Evolutionary conservation across 2,888 invertebrate genomes (phyloP), one percentile per base, ranked within the genome.

Genomic region (Neoitamus cyanurus): DNA sequence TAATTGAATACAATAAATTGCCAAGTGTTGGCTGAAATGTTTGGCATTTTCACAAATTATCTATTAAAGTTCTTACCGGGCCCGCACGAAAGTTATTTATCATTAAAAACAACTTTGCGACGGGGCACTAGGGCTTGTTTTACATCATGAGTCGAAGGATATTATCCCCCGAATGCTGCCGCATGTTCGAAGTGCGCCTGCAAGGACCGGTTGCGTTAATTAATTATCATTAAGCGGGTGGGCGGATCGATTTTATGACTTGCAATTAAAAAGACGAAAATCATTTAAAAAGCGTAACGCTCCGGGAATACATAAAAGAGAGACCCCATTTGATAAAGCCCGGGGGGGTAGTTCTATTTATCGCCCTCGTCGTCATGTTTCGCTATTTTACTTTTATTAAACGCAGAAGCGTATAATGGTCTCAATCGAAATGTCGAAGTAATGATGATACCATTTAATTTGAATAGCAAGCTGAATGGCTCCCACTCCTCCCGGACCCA

Each of bases 341-440:
- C 28, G 42, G 75, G 46, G 11, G 42, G 11, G 20, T 20, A 13
- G 7, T 37, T 46, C 42, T 37, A 75, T 75, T 42, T 75, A 75
- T 75, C 42, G 42, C 42, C 6, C 46, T 1, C 25, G 37, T 28
- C 20, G 42, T 36, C 28, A 42, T 42, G 42, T 37, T 36, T 72
- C 9, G 70, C 9, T 58, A 72, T 78, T 58, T 80, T 68, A 48
- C 80, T 58, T 80, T 84, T 58, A 84, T 85, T 46, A 34, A 85
- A 58, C 25, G 58, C 58, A 58, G 58, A 20, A 25, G 78, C 84
- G 85, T 85, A n/a, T n/a, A 84, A 86, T 85, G 84, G 86, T 58
- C 58, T 58, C 78, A 80, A 72, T 83, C 36, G 72, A 58, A 58
- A 72, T 82, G 68, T 83, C 25, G 73, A 77, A 84, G 73, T 46